Base-by-base conservation (phyloP, 2,113 vertebrate species). In the Podarcis cretensis region DNA sequence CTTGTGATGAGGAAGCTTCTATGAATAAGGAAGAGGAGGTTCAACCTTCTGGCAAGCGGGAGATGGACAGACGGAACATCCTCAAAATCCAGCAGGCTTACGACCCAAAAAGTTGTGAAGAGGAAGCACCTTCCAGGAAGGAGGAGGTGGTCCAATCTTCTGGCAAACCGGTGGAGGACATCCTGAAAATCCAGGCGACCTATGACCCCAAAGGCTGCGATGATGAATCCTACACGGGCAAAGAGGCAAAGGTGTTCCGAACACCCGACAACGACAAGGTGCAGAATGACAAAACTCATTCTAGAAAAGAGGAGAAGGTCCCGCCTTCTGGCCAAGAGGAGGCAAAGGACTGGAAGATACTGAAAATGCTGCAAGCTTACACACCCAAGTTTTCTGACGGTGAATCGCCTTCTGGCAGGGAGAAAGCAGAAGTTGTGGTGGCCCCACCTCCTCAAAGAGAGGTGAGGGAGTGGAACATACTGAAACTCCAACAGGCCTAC, bases 61-160 rank as follows among this genome's bases (percentile, higher is more conserved):
- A 65, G 12, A 13, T 23, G 35, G 35, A 40, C 13, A 35, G 77
- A n/a, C 88, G 82, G 91, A 95, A 90, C 79, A 90, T 25, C 0
- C 88, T 0, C 87, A 63, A n/a, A 88, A 93, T 27, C 21, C 79
- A 48, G 18, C 14, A 40, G 32, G 68, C 25, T 1, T 83, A 88
- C 0, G 87, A 88, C 10, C 87, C 87, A 1, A 59, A 76, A n/a
- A 80, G n/a, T 9, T 88, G 87, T 30, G 54, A 63, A 0, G 83
- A 73, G 0, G 83, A 27, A 43, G 5, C 81, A 14, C 35, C 63
- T 4, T 14, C 25, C 65, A 9, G 23, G 1, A 48, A 21, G 30
- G 66, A 30, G 16, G n/a, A 48, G 40, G 23, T 30, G 59, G 7
- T 21, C 14, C 68, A 27, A 5, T 3, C 66, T 73, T 71, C 82